phyloP scores from a whole-genome alignment of 2,888 invertebrate genomes.

The Sarcophaga subvicina region DNA sequence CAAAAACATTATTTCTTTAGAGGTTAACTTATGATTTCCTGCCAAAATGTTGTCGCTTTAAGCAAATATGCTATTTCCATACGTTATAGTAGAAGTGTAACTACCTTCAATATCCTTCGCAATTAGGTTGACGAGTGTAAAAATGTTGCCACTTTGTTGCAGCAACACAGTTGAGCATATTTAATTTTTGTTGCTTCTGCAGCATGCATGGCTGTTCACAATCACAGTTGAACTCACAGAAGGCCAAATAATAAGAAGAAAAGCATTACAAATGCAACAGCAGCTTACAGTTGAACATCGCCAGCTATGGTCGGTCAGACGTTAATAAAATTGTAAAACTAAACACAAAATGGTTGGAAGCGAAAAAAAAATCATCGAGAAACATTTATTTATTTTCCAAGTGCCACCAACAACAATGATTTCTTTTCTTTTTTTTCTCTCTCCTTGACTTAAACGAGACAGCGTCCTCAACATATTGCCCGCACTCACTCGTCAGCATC shows the following conservation, averaged over 20 bases:
- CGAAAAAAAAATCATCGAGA: slow-evolving; percentile 18
- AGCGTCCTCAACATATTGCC: slow-evolving; percentile 29
- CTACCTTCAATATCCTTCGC: too few species aligned
- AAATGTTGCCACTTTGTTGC: slow-evolving; percentile 3
- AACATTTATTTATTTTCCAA: slow-evolving; percentile 46
- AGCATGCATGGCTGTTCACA: slow-evolving; percentile 56
- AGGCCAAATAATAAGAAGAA: slow-evolving; percentile 22
- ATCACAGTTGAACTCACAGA: slow-evolving; percentile 41
- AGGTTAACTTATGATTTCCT: too few species aligned
- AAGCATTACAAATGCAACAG: slow-evolving; percentile 35
- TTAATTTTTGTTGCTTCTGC: slow-evolving; percentile 69
- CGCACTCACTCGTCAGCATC: slow-evolving; percentile 28
- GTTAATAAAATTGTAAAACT: slow-evolving; percentile 15
- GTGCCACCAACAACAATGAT: slow-evolving; percentile 63
- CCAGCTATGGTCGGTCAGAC: slow-evolving; percentile 35
- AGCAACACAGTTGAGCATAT: slow-evolving; percentile 59
- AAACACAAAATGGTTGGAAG: slow-evolving; percentile 38
- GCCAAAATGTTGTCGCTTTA: too few species aligned
- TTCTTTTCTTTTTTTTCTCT: background rate
- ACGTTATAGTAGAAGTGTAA: too few species aligned
- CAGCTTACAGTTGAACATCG: slow-evolving; percentile 32
- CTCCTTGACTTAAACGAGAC: slow-evolving; percentile 25
- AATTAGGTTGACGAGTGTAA: background rate
- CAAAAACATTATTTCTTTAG: too few species aligned
- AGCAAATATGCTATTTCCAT: too few species aligned